phyloP scores from a whole-genome alignment of 2,797 vertebrate species.

The Danio tinwini region DNA sequence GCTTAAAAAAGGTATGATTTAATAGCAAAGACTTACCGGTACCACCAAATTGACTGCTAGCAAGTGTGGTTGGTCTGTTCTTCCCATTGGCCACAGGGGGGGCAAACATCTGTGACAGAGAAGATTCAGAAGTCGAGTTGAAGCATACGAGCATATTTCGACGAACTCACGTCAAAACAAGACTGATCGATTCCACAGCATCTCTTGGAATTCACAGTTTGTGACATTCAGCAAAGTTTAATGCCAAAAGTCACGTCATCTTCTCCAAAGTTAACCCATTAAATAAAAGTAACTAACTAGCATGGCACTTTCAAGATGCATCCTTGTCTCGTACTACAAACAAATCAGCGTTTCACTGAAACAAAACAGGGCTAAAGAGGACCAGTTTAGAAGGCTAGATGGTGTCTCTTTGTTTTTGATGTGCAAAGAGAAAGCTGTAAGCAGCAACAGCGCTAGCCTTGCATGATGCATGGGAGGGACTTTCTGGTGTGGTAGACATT shows the following conservation, averaged over 20 bases:
- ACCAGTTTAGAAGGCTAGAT: slow-evolving; percentile 7
- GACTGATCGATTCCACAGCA: not conserved
- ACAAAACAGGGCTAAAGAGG: not conserved
- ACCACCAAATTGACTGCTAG: slow-evolving; percentile 91
- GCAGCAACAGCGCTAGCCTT: slow-evolving; percentile 13
- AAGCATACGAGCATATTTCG: slow-evolving; percentile 60
- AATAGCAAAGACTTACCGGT: slow-evolving; percentile 82
- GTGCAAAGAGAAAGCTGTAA: slow-evolving; percentile 32
- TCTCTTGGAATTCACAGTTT: not conserved
- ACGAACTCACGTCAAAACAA: slow-evolving; percentile 66
- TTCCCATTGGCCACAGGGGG: slow-evolving; percentile 96
- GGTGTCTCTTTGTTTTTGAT: slow-evolving; percentile 42
- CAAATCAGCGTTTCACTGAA: not conserved
- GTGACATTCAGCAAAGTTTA: not conserved
- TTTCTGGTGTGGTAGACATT: slow-evolving; percentile 28
- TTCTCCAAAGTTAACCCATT: not conserved
- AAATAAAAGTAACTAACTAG: not conserved
- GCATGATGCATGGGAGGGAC: slow-evolving; percentile 28
- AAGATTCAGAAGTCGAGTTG: slow-evolving; percentile 53
- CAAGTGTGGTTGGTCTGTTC: slow-evolving; percentile 93
- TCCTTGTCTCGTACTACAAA: slow-evolving; percentile 1
- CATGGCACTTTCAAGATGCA: slow-evolving; percentile 18
- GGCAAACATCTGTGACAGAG: slow-evolving; percentile 93
- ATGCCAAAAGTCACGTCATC: not conserved
- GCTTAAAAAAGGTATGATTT: not conserved